phyloP scores from a whole-genome alignment of 2,797 vertebrate genomes.

The Heliangelus exortis region DNA sequence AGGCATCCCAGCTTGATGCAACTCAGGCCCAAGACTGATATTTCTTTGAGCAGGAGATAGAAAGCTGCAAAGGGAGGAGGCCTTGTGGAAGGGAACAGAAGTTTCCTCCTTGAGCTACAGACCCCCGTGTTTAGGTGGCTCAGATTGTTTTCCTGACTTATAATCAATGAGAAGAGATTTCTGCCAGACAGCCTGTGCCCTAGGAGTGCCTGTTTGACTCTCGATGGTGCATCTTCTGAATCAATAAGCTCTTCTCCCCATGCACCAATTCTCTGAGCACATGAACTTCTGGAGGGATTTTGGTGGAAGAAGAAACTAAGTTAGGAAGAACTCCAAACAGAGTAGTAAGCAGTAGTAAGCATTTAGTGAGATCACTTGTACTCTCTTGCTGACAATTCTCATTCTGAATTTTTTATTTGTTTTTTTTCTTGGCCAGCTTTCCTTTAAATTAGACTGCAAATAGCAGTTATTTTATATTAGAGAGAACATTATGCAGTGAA shows the following conservation, averaged over 20 bases:
- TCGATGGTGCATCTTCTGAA: background rate
- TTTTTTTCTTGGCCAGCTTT: background rate
- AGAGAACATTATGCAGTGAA: background rate
- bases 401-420: background rate
- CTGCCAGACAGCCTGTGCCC: background rate
- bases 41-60: background rate
- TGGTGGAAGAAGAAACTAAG: background rate
- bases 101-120: rapidly evolving
- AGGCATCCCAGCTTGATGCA: background rate
- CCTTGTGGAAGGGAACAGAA: background rate
- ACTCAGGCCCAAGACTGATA: background rate
- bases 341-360: background rate
- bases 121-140: background rate
- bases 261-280: background rate
- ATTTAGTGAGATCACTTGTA: background rate
- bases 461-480: background rate
- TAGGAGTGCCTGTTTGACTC: rapidly evolving
- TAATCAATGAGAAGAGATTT: background rate
- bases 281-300: background rate
- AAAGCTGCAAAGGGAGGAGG: background rate
- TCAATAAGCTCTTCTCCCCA: background rate
- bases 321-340: background rate
- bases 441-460: background rate
- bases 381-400: background rate
- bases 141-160: background rate